Base-by-base conservation (phyloP, 2,797 vertebrate species). In the Todus mexicanus region DNA sequence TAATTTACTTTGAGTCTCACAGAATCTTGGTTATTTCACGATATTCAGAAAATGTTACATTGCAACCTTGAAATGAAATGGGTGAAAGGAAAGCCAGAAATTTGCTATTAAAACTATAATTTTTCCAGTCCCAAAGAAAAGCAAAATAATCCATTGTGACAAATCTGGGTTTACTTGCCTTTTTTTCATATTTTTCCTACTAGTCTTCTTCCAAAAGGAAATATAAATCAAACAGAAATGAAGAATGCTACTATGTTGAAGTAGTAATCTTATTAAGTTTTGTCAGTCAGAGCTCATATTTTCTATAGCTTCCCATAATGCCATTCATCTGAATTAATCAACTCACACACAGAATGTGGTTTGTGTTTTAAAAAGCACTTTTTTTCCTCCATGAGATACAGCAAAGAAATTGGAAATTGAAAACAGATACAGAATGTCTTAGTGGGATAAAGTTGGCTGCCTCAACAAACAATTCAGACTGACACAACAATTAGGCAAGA, bases 251-350 rank as follows among this genome's bases (percentile, higher is more conserved):
- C 23, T 66, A 45, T 74, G 51, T 23, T 82, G 45, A 84, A 81
- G 51, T 16, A 76, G 40, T 92, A 94, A 94, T 92, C 8, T 5
- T 84, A 87, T 81, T 91, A 87, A 72, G 23, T 43, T 94, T 93
- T 56, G 54, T 64, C 84, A 83, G 47, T 59, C 47, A 77, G 40
- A 79, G 59, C 66, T 80, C 43, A 53, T 84, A 63, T 90, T 93
- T 92, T 82, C 69, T 76, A n/a, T 61, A 88, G 60, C 47, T 83
- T 83, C 90, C 33, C 45, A 21, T 79, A 72, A 66, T 75, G 69
- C 15, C 31, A 29, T 95, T 95, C 78, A 69, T 90, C 37, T 85
- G 78, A 92, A 95, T 92, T 91, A 94, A 96, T 86, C 60, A 85
- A 84, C 57, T 82, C 50, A 66, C 3, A 27, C 16, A 79, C 17